phyloP scores from a whole-genome alignment of 92 coral and sea anemone species.

The Phenganax marumi region DNA sequence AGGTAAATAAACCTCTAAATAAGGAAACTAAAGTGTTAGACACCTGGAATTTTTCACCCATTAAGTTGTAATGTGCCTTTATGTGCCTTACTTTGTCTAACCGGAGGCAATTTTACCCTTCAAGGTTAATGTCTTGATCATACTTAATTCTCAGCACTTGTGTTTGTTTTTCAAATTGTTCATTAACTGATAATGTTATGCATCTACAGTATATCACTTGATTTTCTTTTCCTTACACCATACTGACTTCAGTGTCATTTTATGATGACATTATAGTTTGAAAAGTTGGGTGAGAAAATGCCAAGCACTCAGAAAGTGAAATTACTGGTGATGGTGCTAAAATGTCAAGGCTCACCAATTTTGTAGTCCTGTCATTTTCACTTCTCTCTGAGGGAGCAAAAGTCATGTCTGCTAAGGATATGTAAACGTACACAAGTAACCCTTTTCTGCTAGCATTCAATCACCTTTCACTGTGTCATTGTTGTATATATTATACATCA shows the following conservation, averaged over 20 bases:
- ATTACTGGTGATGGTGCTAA: constrained; percentile 52
- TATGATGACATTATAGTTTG: constrained; percentile 19
- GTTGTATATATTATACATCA: not conserved
- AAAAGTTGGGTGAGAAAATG: constrained; percentile 39
- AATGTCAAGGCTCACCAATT: constrained; percentile 53
- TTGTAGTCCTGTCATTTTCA: constrained; percentile 48
- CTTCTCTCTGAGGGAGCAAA: constrained; percentile 41
- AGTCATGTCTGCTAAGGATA: constrained; percentile 49
- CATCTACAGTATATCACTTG: too few relatives aligned
- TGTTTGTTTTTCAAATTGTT: not conserved
- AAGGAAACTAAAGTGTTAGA: not conserved
- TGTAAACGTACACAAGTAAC: not conserved
- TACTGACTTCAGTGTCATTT: constrained; percentile 9
- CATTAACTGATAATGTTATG: not conserved
- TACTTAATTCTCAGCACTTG: too few relatives aligned
- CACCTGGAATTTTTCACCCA: too few relatives aligned
- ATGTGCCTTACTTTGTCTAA: too few relatives aligned
- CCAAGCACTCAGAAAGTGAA: constrained; percentile 25
- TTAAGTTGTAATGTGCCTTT: too few relatives aligned
- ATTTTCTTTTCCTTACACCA: not conserved
- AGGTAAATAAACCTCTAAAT: too few relatives aligned
- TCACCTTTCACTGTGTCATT: not conserved
- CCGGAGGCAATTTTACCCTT: too few relatives aligned
- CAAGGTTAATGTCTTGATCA: too few relatives aligned
- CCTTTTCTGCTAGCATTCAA: not conserved